Evolutionary conservation across 2,113 vertebrate genomes (phyloP), one percentile per base, ranked within the genome.

Genomic region (Planiliza haematocheilus): DNA sequence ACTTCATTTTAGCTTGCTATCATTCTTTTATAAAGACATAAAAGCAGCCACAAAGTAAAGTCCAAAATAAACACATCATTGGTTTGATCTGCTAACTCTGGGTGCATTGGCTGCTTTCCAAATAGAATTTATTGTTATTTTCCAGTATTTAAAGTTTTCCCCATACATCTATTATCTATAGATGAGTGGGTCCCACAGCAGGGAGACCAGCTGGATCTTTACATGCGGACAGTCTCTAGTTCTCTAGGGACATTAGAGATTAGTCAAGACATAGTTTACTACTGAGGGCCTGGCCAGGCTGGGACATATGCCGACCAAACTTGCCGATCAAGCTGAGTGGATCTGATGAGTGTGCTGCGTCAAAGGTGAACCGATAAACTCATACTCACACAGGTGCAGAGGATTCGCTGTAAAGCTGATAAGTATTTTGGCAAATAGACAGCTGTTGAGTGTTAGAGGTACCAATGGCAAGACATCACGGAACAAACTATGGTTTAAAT

Each of bases 381-480:
- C 12, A 10, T 39, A 11, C 30, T 67, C 1, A 4, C 0, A 45
- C 6, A 57, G 30, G 69, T 42, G 14, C 45, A 38, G 36, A 51
- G 58, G 73, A 49, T 65, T 59, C 50, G 16, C 37, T 49, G 41
- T 46, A 67, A 75, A 87, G 72, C 60, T 77, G 77, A 74, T 84
- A 17, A 61, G 80, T n/a, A 46, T 61, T 73, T 55, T 59, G 57
- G 39, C 55, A 67, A 30, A 52, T 16, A 4, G 8, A 74, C 78
- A 74, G 60, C 52, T 82, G 72, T 60, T 52, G 24, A 30, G 24
- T 30, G 24, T 30, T 30, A 30, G 3, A 52, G 50, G 13, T 7
- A 53, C 21, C 39, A 42, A 10, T 43, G 49, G 0, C 13, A 34
- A 63, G 42, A 10, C 30, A 21, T 46, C 9, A 55, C 52, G 10